These are phyloP conservation scores for Pseudanteris insignis DNA, from an alignment of 2,888 invertebrate species.

Conservation along the genomic window DNA sequence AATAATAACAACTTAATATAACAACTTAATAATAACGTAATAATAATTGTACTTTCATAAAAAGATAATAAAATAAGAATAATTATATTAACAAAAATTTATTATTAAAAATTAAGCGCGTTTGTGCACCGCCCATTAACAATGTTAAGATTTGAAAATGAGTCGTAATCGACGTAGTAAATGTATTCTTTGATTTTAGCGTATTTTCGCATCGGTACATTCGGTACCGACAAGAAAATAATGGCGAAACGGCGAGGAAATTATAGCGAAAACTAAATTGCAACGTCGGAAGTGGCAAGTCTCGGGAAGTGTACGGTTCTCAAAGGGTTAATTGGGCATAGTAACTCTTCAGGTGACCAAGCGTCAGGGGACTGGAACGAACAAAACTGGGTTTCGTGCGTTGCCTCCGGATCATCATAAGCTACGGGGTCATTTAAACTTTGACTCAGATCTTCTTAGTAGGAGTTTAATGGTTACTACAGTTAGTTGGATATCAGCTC, in stretches of 20 bases:
- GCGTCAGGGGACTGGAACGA: constrained; percentile 63
- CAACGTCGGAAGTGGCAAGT: constrained; percentile 62
- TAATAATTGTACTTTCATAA: no score
- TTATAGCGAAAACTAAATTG: constrained; percentile 56
- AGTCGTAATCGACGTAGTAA: constrained; percentile 22
- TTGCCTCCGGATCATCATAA: constrained; percentile 37
- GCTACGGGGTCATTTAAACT: constrained; percentile 29
- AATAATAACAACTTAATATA: no score
- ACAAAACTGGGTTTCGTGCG: constrained; percentile 54
- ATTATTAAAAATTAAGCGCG: no score
- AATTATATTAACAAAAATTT: no score
- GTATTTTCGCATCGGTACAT: constrained; percentile 43
- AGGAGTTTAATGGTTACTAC: no score
- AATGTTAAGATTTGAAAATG: no score
- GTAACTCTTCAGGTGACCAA: constrained; percentile 62
- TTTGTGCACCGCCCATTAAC: no score
- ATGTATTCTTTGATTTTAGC: constrained; percentile 35
- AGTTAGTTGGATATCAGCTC: no score
- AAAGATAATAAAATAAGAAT: no score
- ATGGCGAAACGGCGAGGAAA: constrained; percentile 49
- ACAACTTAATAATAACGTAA: constrained; percentile 9
- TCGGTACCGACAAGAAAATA: constrained; percentile 40
- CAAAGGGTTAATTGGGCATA: constrained; percentile 66
- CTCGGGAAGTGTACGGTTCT: constrained; percentile 61
- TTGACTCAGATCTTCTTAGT: constrained; percentile 12